phyloP scores from a whole-genome alignment of 2,113 vertebrate species.

The Lamprologus callipterus region DNA sequence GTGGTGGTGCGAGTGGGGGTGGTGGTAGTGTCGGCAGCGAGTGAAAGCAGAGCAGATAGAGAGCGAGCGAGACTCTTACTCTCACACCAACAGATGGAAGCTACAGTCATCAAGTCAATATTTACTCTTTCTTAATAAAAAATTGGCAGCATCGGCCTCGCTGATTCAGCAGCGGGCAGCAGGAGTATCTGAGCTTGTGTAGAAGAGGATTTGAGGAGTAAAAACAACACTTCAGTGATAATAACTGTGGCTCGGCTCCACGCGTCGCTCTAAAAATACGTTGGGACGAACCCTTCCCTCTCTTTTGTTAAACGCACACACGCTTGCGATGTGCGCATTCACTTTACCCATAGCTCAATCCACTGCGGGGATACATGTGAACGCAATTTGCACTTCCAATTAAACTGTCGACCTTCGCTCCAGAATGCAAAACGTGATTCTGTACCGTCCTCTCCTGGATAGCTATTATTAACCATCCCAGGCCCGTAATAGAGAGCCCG shows the following conservation, averaged over 20 bases:
- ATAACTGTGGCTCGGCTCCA: conserved; percentile 25
- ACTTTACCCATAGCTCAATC: conserved; percentile 54
- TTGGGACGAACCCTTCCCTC: not conserved
- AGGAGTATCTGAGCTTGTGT: conserved; percentile 3
- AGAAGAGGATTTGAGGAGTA: conserved; percentile 1
- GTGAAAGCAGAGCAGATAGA: not conserved
- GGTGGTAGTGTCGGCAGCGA: not conserved
- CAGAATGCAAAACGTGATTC: conserved; percentile 75
- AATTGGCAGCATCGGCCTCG: conserved; percentile 24
- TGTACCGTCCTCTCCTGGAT: conserved; percentile 69
- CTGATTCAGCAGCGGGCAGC: not conserved
- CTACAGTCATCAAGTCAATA: conserved; percentile 47
- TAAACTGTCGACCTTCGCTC: conserved; percentile 85
- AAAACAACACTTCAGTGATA: conserved; percentile 4
- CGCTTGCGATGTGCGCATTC: conserved; percentile 21
- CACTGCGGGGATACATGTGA: conserved; percentile 87
- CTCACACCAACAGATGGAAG: conserved; percentile 41
- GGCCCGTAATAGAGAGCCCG: conserved; percentile 11
- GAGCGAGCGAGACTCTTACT: not conserved
- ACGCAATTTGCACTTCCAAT: conserved; percentile 90
- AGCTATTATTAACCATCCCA: conserved; percentile 60
- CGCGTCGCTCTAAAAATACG: conserved; percentile 54
- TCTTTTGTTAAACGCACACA: conserved; percentile 29
- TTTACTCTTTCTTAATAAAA: conserved; percentile 42
- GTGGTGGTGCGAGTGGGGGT: not conserved